Evolutionary conservation across 2,888 invertebrate genomes (phyloP).

Genomic region (Morpho achilles): DNA sequence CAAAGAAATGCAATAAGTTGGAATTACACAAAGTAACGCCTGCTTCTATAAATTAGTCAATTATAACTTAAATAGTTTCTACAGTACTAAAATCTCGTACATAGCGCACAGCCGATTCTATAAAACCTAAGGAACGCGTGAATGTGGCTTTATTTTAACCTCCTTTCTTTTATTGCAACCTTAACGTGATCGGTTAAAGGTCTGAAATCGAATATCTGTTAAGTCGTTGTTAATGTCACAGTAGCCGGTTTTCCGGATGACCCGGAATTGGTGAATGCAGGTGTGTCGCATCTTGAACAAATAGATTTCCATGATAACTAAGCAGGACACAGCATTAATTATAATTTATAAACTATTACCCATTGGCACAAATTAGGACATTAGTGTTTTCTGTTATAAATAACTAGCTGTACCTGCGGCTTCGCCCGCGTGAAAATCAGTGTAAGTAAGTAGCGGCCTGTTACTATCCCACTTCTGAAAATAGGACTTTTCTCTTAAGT

Average conservation of each 20-base stretch:
- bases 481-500: no score
- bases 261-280: conserved; percentile 29
- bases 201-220: conserved; percentile 8
- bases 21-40: no score
- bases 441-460: no score
- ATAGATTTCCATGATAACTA: conserved; percentile 14
- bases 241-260: conserved; percentile 35
- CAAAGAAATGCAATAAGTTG: no score
- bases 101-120: conserved; percentile 7
- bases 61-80: no score
- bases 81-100: neutral
- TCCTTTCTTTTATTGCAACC: conserved; percentile 13
- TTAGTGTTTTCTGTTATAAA: neutral
- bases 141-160: conserved; percentile 11
- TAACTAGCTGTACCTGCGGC: neutral
- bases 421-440: no score
- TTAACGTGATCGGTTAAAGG: conserved; percentile 14
- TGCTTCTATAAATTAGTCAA: no score
- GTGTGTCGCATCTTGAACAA: conserved; percentile 27
- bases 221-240: conserved; percentile 31
- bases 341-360: conserved; percentile 3
- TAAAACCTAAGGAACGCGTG: conserved; percentile 7
- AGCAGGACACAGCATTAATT: conserved; percentile 8
- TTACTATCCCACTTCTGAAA: no score
- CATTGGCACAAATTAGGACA: conserved; percentile 4